phyloP scores from a whole-genome alignment of 2,888 invertebrate genomes.

The Megalurothrips usitatus region DNA sequence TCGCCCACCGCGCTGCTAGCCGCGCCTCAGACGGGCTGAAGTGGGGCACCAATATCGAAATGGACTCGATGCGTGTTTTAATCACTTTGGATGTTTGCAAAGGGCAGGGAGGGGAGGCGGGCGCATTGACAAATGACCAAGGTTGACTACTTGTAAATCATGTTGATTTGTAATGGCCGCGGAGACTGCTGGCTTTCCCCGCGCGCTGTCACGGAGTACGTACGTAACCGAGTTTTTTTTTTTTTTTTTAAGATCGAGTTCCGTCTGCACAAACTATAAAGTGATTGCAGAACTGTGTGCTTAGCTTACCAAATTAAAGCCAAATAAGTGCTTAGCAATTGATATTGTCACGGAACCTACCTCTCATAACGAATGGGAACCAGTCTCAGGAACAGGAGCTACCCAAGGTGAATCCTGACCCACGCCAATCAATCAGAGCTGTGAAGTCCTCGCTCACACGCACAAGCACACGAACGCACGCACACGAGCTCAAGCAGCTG shows the following conservation, averaged over 20 bases:
- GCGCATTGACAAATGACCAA: constrained; percentile 11
- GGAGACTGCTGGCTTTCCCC: not conserved
- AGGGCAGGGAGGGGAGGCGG: not conserved
- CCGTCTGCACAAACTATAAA: too few relatives aligned
- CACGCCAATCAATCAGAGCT: too few relatives aligned
- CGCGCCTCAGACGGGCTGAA: not conserved
- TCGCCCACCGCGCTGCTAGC: not conserved
- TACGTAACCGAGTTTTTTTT: not conserved
- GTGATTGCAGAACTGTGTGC: not conserved
- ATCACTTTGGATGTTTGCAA: constrained; percentile 8
- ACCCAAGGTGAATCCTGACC: too few relatives aligned
- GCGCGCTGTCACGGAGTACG: too few relatives aligned
- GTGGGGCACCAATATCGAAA: constrained; percentile 13
- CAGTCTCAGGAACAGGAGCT: too few relatives aligned
- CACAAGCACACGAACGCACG: too few relatives aligned
- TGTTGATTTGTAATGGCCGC: not conserved
- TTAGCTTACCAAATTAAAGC: too few relatives aligned
- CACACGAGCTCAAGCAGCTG: not conserved
- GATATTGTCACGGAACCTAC: too few relatives aligned
- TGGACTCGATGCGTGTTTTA: constrained; percentile 24
- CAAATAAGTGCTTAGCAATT: too few relatives aligned
- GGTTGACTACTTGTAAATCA: constrained; percentile 22
- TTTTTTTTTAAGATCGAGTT: not conserved
- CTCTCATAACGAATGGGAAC: too few relatives aligned
- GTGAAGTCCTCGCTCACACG: too few relatives aligned